phyloP scores from a whole-genome alignment of 2,113 vertebrate species.

The Casuarius casuarius region DNA sequence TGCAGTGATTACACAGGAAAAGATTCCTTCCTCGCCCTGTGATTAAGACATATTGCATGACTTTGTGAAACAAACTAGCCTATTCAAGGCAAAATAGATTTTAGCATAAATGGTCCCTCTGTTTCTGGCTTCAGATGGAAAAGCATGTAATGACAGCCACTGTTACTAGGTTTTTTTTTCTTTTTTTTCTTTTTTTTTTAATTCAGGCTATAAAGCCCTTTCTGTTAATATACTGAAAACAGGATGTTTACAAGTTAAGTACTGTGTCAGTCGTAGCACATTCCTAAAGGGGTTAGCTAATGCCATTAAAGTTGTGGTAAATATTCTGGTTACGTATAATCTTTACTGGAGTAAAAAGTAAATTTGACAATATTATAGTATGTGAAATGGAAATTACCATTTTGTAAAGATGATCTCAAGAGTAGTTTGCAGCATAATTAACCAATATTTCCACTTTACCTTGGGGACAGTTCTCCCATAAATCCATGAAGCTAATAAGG shows the following conservation, averaged over 20 bases:
- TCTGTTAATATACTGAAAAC: slow-evolving; percentile 58
- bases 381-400: slow-evolving; percentile 11
- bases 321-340: background rate
- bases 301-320: background rate
- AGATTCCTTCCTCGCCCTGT: slow-evolving; percentile 16
- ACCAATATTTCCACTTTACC: background rate
- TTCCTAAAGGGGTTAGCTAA: slow-evolving; percentile 18
- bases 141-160: slow-evolving; percentile 21
- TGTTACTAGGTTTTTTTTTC: slow-evolving; percentile 8
- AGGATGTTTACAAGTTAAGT: slow-evolving; percentile 15
- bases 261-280: slow-evolving; percentile 18
- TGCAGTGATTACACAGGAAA: slow-evolving; percentile 45
- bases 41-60: slow-evolving; percentile 26
- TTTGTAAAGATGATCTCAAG: background rate
- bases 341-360: slow-evolving; percentile 4
- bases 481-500: background rate
- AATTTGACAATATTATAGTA: background rate
- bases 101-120: slow-evolving; percentile 30
- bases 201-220: slow-evolving; percentile 52
- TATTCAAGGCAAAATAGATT: slow-evolving; percentile 18
- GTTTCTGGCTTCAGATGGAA: slow-evolving; percentile 28
- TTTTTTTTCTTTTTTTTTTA: background rate
- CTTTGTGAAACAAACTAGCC: slow-evolving; percentile 25
- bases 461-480: background rate
- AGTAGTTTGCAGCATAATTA: background rate